Conservation (phyloP, 2,888 invertebrate species). For the Macrophya annulata region DNA sequence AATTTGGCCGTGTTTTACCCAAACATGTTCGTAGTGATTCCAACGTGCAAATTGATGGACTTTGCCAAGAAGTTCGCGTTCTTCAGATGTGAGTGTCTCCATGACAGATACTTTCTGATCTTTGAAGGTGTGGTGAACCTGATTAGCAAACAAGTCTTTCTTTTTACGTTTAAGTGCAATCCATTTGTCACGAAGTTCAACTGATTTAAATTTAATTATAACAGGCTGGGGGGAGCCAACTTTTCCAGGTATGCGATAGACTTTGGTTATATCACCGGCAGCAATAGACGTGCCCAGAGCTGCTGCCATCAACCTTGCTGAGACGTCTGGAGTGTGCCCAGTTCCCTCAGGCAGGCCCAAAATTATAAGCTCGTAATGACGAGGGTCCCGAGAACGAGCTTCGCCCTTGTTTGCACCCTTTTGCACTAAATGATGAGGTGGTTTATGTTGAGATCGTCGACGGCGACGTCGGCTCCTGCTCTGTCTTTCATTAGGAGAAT, state of each 20-base stretch:
- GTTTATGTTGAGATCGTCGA: neutral
- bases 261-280: neutral
- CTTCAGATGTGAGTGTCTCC: neutral
- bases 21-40: neutral
- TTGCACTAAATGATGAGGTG: neutral
- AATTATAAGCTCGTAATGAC: neutral
- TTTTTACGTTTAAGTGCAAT: neutral
- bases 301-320: neutral
- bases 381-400: neutral
- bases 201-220: neutral
- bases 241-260: neutral
- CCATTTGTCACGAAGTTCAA: slow-evolving; percentile 1
- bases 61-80: neutral
- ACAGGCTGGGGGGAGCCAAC: neutral
- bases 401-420: neutral
- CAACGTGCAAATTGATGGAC: neutral
- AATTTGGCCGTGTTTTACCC: neutral
- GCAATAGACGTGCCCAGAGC: neutral
- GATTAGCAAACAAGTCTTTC: neutral
- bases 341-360: neutral
- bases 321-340: neutral
- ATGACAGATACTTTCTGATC: neutral
- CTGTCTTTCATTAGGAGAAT: neutral
- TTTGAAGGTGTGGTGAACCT: neutral
- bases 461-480: neutral